Evolutionary conservation across 2,113 vertebrate genomes (phyloP).

Genomic region (Sapayoa aenigma): DNA sequence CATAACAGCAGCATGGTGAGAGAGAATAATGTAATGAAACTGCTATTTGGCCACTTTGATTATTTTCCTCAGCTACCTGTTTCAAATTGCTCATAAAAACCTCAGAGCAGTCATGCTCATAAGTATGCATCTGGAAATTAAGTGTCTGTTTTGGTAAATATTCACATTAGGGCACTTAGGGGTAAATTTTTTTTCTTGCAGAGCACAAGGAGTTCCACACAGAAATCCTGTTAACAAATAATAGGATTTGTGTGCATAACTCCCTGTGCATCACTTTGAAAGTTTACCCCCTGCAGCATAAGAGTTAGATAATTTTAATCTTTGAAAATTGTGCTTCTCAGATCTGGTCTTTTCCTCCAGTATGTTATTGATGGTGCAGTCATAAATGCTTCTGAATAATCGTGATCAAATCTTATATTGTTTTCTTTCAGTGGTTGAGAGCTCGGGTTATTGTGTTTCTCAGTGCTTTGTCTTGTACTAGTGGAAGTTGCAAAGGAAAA

Average conservation of each 20-base stretch:
- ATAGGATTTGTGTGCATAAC: slow-evolving; percentile 41
- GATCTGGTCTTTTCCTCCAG: slow-evolving; percentile 2
- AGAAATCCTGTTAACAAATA: slow-evolving; percentile 55
- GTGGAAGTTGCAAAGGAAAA: background rate
- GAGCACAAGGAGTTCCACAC: background rate
- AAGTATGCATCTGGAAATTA: slow-evolving; percentile 29
- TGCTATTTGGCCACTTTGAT: background rate
- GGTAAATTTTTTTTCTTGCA: slow-evolving; percentile 8
- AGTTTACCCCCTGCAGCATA: slow-evolving; percentile 39
- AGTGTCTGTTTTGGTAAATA: slow-evolving; percentile 46
- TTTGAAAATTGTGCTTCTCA: slow-evolving; percentile 32
- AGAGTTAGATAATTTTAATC: slow-evolving; percentile 27
- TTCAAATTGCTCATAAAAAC: background rate
- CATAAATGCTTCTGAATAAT: slow-evolving; percentile 14
- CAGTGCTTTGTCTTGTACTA: background rate
- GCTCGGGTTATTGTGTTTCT: background rate
- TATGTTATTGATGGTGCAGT: background rate
- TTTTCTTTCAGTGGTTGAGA: background rate
- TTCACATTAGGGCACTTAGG: background rate
- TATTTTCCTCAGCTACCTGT: background rate
- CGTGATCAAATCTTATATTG: background rate
- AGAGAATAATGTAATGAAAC: background rate
- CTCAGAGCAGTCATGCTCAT: background rate
- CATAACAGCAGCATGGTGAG: background rate
- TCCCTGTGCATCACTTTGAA: slow-evolving; percentile 26